phyloP scores from a whole-genome alignment of 2,888 invertebrate species.

The Andrena fulva region DNA sequence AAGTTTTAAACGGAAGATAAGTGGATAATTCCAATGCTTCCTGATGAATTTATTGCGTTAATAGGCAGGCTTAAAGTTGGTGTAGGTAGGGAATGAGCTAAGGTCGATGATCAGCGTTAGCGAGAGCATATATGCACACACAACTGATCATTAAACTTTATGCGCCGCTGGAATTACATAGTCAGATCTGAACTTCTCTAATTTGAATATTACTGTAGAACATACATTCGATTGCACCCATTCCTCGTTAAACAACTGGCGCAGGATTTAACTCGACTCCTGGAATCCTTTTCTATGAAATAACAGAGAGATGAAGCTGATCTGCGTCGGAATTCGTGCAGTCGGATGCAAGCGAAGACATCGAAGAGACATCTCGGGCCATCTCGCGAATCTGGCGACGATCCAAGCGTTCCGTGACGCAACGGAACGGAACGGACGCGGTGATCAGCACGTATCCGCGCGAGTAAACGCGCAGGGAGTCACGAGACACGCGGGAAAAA shows the following conservation, averaged over 20 bases:
- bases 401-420: conserved; percentile 16
- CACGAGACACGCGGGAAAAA: not conserved
- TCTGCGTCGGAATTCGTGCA: not conserved
- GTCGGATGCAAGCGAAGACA: not conserved
- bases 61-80: not conserved
- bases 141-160: not conserved
- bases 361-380: conserved; percentile 12
- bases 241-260: not conserved
- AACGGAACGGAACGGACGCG: not conserved
- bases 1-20: not conserved
- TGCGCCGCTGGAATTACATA: not conserved
- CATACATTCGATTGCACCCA: too few species aligned
- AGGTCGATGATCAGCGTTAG: not conserved
- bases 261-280: not conserved
- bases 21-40: conserved; percentile 17
- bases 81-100: not conserved
- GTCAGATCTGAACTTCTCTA: not conserved
- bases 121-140: not conserved
- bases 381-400: conserved; percentile 17
- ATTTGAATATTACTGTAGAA: not conserved
- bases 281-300: not conserved
- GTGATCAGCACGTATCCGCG: not conserved
- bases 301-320: not conserved
- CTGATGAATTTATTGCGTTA: conserved; percentile 9
- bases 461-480: conserved; percentile 9